Base-by-base conservation (phyloP, 2,113 vertebrate genomes). In the Excalfactoria chinensis region DNA sequence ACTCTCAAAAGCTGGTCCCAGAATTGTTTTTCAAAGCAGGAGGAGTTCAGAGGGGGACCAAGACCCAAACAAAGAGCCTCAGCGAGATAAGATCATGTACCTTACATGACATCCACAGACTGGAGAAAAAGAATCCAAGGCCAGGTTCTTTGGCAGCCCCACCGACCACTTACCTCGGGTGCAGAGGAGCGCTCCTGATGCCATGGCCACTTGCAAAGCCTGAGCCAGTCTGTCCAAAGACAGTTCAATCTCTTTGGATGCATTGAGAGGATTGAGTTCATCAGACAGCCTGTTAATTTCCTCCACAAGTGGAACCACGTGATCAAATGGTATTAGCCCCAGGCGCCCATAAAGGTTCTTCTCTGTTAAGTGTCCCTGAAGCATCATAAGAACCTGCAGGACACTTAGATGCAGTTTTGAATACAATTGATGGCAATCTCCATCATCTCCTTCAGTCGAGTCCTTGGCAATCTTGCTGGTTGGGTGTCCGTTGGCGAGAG, bases 381-480 rank as follows among this genome's bases (percentile, higher is more conserved):
- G 97, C 73, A 98, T 97, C 98, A 98, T 97, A 11, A 98, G 96
- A 9, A 99, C 99, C 97, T 99, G 99, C n/a, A 99, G 98, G 71
- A 99, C 98, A 20, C 99, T 99, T 28, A 99, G 97, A 86, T 99
- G 99, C 32, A 99, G 98, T n/a, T 98, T 98, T 13, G 99, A 99
- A 95, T 99, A 99, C 20, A 99, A 74, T 48, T 97, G 97, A 46
- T 97, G 97, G 10, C 97, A 92, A 80, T 98, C 98, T 11, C 88
- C 90, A 41, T 98, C 98, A 13, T 74, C 49, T 34, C 71, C 96
- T 19, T 72, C 22, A 1, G 92, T 7, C 0, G 71, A 94, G 67
- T 97, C 98, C 95, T 97, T 97, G 43, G 96, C n/a, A 6, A 81
- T 86, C 86, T 97, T 98, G 81, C 35, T 82, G 13, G 84, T n/a